phyloP scores from a whole-genome alignment of 2,888 invertebrate genomes.

The Colostygia pectinataria region DNA sequence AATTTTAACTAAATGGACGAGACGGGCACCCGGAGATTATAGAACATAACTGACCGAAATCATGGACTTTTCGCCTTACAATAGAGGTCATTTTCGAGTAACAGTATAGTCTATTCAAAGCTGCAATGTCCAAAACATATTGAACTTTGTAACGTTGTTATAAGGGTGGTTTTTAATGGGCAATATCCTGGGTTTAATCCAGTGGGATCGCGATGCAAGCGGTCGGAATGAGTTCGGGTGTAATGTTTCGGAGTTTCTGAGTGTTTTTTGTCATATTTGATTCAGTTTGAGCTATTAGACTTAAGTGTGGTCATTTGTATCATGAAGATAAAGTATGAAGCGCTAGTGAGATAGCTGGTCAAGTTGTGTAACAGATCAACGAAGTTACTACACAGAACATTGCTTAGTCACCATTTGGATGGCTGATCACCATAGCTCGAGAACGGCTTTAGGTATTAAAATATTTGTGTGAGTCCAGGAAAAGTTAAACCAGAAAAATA shows the following conservation, averaged over 20 bases:
- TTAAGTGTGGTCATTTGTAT: slow-evolving; percentile 1
- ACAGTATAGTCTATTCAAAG: neutral
- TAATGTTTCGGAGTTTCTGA: slow-evolving; percentile 15
- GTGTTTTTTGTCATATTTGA: slow-evolving; percentile 16
- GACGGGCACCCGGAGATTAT: neutral
- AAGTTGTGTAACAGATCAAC: no score
- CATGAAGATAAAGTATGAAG: neutral
- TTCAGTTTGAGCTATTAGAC: slow-evolving; percentile 2
- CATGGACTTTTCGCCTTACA: slow-evolving; percentile 1
- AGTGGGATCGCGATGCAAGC: slow-evolving; percentile 12
- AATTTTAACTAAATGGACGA: slow-evolving; percentile 16
- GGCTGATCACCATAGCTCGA: no score
- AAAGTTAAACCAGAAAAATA: no score
- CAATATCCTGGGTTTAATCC: slow-evolving; percentile 28
- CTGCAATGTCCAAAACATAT: neutral
- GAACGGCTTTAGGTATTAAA: no score
- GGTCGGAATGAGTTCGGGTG: slow-evolving; percentile 13
- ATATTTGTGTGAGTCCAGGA: no score
- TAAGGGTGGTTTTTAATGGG: slow-evolving; percentile 4
- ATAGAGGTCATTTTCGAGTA: slow-evolving; percentile 7
- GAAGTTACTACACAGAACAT: no score
- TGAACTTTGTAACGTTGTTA: neutral
- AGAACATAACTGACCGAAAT: neutral
- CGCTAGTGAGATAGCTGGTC: no score
- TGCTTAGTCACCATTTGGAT: no score